A percentile compares a stretch with the other conserved stretches of the same genome.
Conservation (phyloP, 2,113 vertebrate species). For the Notiomystis cincta region DNA sequence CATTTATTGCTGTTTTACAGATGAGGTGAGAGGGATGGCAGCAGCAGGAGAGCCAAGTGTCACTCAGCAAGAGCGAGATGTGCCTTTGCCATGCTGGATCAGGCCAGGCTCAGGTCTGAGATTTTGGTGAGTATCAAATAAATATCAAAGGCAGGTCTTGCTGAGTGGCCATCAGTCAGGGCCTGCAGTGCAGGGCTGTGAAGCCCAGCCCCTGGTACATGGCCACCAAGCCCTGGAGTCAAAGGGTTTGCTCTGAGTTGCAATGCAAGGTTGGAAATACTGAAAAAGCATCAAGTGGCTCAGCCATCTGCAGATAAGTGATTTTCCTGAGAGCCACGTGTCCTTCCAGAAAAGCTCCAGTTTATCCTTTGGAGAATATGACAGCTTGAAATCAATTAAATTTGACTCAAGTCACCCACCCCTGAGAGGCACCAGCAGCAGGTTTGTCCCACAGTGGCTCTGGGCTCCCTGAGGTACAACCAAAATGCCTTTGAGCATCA, state of each 20-base stretch:
- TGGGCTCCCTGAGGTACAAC: not conserved
- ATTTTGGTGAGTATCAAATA: not conserved
- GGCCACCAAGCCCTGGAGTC: not conserved
- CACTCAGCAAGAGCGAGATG: not conserved
- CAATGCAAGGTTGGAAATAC: not conserved
- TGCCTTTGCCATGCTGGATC: not conserved
- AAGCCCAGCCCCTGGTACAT: not conserved
- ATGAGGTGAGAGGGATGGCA: not conserved
- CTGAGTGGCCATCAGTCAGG: not conserved
- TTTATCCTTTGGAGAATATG: not conserved
- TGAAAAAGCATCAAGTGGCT: accelerated
- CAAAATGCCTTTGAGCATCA: accelerated
- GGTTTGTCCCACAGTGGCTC: not conserved
- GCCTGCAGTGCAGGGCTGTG: not conserved
- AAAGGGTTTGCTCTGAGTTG: not conserved
- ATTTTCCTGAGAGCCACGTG: accelerated
- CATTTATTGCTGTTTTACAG: not conserved
- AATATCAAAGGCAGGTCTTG: not conserved
- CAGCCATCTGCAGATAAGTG: not conserved
- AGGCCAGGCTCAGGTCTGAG: not conserved
- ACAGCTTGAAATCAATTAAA: not conserved
- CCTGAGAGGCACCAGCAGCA: not conserved
- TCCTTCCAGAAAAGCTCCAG: not conserved
- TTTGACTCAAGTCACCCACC: not conserved
- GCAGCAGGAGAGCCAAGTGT: not conserved